Percentiles rank a stretch among this genome's conserved stretches.
phyloP scores from a whole-genome alignment of 2,797 vertebrate species.

The Neosalanx taihuensis region DNA sequence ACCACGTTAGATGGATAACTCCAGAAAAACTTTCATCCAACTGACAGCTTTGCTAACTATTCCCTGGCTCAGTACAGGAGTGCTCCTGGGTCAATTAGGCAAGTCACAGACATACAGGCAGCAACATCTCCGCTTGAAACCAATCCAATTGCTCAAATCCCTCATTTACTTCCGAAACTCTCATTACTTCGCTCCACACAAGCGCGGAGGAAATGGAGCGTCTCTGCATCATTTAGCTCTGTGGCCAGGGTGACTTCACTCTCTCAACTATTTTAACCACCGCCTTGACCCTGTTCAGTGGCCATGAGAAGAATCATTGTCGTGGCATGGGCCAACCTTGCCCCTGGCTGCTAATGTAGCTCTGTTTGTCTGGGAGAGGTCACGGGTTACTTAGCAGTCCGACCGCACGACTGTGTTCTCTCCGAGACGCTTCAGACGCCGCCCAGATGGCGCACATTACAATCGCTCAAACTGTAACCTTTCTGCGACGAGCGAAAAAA shows the following conservation, averaged over 20 bases:
- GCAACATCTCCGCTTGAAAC: neutral
- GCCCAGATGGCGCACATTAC: slow-evolving; percentile 38
- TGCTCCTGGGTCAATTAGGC: neutral
- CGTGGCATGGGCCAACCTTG: slow-evolving; percentile 7
- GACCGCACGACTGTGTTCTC: neutral
- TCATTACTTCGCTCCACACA: neutral
- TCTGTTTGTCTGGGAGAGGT: slow-evolving; percentile 10
- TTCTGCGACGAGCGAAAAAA: slow-evolving; percentile 3
- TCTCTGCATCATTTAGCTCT: neutral
- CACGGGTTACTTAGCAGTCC: slow-evolving; percentile 23
- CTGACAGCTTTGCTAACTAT: neutral
- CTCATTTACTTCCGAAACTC: too few species aligned
- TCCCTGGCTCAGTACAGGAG: neutral
- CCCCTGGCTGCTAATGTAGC: slow-evolving; percentile 4
- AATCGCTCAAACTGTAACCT: slow-evolving; percentile 26
- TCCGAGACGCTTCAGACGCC: slow-evolving; percentile 9
- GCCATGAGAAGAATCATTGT: neutral
- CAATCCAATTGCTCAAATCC: neutral
- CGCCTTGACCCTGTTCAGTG: neutral
- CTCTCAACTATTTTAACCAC: neutral
- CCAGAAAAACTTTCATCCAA: neutral
- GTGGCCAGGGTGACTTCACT: neutral
- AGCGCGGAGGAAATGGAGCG: neutral
- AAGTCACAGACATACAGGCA: neutral
- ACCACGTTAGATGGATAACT: neutral